Evolutionary conservation across 2,113 vertebrate genomes (phyloP), one percentile per base, ranked within the genome.

Genomic region (Chrysochloris asiatica): DNA sequence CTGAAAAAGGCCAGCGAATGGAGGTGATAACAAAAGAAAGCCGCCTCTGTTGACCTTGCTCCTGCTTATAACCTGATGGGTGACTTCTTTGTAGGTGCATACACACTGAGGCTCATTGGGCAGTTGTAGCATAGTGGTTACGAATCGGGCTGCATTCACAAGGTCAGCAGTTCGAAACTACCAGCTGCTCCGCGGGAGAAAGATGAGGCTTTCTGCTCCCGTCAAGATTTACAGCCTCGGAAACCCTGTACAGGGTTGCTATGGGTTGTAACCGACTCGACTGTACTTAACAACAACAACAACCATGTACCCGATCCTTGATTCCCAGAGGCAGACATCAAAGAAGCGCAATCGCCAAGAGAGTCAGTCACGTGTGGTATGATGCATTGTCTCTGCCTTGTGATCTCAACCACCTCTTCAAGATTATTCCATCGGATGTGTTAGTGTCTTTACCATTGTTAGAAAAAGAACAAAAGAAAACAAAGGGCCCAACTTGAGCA

Each of bases 251-350:
- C n/a, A n/a, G n/a, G n/a, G n/a, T n/a, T n/a, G n/a, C n/a, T n/a
- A n/a, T n/a, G n/a, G n/a, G n/a, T n/a, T n/a, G n/a, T n/a, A n/a
- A n/a, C n/a, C n/a, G n/a, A n/a, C n/a, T n/a, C n/a, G n/a, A n/a
- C n/a, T n/a, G n/a, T n/a, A n/a, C n/a, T n/a, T n/a, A n/a, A n/a
- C n/a, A n/a, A n/a, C n/a, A n/a, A n/a, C n/a, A n/a, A n/a, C n/a
- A n/a, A n/a, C 30, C 19, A 0, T 4, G 65, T 1, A 4, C 9
- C 79, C 52, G 38, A 87, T 52, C 47, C 84, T 78, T 54, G 45
- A 76, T 63, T 54, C 73, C n/a, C 24, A 14, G 17, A 50, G 88
- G 83, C 24, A 14, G 72, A 76, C 83, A 89, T 91, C 86, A 75
- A 71, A 95, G 63, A 24, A 47, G 22, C 71, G 10, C 77, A 26